Percentiles rank a stretch among this genome's conserved stretches.
phyloP scores from a whole-genome alignment of 2,797 vertebrate species.

The Fringilla coelebs region DNA sequence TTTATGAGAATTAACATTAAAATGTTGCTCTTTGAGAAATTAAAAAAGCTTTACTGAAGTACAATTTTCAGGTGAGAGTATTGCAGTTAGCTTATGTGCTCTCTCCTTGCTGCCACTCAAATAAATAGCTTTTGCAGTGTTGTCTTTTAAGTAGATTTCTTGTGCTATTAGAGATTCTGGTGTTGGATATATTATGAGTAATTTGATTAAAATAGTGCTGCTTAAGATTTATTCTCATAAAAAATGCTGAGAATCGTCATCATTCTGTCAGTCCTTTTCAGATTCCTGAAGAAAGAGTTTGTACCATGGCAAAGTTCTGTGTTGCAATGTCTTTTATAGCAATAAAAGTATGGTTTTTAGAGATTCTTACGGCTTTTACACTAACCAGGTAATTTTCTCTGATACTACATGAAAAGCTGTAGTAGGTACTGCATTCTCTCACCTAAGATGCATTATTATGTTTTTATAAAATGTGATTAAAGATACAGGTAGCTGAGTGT shows the following conservation, averaged over 20 bases:
- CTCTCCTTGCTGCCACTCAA: neutral
- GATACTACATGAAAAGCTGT: neutral
- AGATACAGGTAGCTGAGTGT: neutral
- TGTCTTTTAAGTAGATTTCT: constrained; percentile 34
- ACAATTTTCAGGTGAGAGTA: neutral
- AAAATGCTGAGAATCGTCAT: constrained; percentile 8
- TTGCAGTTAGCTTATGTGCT: neutral
- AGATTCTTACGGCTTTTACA: neutral
- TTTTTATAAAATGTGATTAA: neutral
- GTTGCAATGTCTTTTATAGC: neutral
- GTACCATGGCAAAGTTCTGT: neutral
- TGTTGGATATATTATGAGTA: constrained; percentile 48
- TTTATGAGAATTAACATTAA: neutral
- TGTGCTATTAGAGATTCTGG: neutral
- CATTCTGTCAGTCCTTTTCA: constrained; percentile 21
- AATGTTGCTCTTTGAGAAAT: neutral
- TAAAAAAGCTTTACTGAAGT: neutral
- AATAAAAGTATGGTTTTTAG: neutral
- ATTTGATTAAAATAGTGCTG: constrained; percentile 55
- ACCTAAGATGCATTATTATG: neutral
- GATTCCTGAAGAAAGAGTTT: constrained; percentile 18
- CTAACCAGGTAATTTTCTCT: neutral
- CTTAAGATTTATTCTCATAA: constrained; percentile 39
- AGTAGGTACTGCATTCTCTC: neutral
- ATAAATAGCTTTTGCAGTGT: neutral